A percentile compares a stretch with the other conserved stretches of the same genome.
phyloP scores from a whole-genome alignment of 2,113 vertebrate genomes.

The Progne subis region DNA sequence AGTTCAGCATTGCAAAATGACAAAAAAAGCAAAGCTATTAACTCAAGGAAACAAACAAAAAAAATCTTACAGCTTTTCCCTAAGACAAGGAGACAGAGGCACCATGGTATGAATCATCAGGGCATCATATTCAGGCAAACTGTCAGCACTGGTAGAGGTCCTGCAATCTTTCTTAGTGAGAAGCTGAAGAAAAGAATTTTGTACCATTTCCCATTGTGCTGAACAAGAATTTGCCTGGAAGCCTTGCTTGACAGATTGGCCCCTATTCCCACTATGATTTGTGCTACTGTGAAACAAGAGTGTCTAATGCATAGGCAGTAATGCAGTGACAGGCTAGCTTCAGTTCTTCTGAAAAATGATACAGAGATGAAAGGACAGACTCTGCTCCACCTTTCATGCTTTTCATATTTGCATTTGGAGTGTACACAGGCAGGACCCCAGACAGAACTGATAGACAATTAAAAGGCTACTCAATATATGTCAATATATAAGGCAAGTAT shows the following conservation, averaged over 20 bases:
- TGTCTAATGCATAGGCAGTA: constrained; percentile 79
- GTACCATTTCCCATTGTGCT: constrained; percentile 74
- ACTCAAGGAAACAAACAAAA: background rate
- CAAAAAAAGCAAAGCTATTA: background rate
- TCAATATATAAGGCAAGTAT: constrained; percentile 65
- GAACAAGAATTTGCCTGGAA: constrained; percentile 83
- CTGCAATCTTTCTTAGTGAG: constrained; percentile 45
- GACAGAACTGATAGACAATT: constrained; percentile 89
- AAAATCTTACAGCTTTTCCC: constrained; percentile 38
- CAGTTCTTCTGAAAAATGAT: constrained; percentile 82
- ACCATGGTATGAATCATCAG: constrained; percentile 30
- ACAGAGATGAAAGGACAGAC: constrained; percentile 83
- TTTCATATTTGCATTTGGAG: constrained; percentile 86
- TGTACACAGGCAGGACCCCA: constrained; percentile 73
- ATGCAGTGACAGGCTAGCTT: constrained; percentile 81
- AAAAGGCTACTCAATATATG: constrained; percentile 79
- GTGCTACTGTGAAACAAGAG: constrained; percentile 80
- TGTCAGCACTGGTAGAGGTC: constrained; percentile 67
- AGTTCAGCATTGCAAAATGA: background rate
- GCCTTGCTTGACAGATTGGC: constrained; percentile 82
- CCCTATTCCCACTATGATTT: constrained; percentile 73
- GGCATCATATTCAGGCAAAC: constrained; percentile 50
- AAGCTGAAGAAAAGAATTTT: constrained; percentile 49
- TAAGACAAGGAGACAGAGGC: constrained; percentile 44
- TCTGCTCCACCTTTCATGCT: constrained; percentile 86